Evolutionary conservation across 1,140 invertebrate genomes (phyloP).

Genomic region (Anastrepha obliqua): DNA sequence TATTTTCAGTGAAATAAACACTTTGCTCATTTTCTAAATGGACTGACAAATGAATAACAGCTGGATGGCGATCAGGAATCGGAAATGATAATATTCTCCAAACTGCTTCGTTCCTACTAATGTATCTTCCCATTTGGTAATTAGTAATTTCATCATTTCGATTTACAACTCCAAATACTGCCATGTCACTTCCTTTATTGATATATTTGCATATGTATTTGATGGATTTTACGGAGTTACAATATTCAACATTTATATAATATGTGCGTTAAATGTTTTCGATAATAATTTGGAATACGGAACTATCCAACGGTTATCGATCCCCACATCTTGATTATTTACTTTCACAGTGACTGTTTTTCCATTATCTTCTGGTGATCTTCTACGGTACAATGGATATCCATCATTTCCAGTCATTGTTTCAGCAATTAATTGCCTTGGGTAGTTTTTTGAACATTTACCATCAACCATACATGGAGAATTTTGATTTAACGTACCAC

Average conservation of each 20-base stretch:
- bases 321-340: constrained; percentile 42
- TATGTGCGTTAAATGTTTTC: constrained; percentile 64
- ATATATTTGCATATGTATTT: constrained; percentile 68
- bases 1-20: too few species aligned
- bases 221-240: constrained; percentile 69
- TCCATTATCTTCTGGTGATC: constrained; percentile 64
- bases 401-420: constrained; percentile 70
- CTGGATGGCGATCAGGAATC: too few species aligned
- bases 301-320: constrained; percentile 68
- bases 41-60: too few species aligned
- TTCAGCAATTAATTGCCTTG: constrained; percentile 61
- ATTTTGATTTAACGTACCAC: constrained; percentile 73
- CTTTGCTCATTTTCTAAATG: too few species aligned
- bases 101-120: too few species aligned
- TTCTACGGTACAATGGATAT: constrained; percentile 71
- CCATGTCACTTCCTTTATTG: constrained; percentile 57
- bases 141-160: too few species aligned
- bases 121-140: too few species aligned
- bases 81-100: too few species aligned
- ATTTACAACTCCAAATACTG: constrained; percentile 70
- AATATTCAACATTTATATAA: constrained; percentile 71
- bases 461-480: constrained; percentile 59
- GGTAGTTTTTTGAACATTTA: constrained; percentile 64
- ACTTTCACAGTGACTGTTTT: constrained; percentile 61
- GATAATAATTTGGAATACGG: constrained; percentile 63